A percentile compares a stretch with the other conserved stretches of the same genome.
These are phyloP conservation scores for Morus bassanus DNA, from an alignment of 2,797 vertebrate genomes.

Conservation along the genomic window DNA sequence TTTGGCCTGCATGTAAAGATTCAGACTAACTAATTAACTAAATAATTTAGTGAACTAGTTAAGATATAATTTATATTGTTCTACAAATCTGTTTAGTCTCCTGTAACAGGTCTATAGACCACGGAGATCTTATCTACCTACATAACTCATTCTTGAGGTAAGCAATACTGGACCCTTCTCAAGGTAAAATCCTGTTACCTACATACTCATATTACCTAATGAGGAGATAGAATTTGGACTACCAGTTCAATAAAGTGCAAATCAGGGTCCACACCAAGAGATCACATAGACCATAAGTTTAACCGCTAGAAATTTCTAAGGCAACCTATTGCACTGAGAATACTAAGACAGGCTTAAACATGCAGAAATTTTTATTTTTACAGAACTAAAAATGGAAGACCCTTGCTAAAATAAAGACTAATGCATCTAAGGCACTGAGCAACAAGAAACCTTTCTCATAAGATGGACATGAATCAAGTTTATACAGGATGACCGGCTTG, in stretches of 20 bases:
- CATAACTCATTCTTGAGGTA: background rate
- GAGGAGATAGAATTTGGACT: background rate
- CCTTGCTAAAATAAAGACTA: background rate
- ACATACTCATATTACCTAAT: background rate
- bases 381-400: background rate
- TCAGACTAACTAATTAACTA: background rate
- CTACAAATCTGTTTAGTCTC: background rate
- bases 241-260: background rate
- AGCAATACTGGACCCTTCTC: background rate
- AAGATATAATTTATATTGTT: background rate
- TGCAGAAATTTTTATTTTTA: background rate
- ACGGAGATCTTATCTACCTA: background rate
- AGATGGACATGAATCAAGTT: background rate
- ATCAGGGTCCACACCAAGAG: background rate
- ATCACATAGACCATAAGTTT: background rate
- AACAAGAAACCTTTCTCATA: background rate
- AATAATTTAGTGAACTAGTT: background rate
- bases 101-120: background rate
- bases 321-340: background rate
- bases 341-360: background rate
- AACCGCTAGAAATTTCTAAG: background rate
- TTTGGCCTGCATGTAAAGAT: background rate
- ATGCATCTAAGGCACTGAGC: background rate
- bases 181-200: background rate
- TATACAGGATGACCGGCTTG: background rate